Base-by-base conservation (phyloP, 2,797 vertebrate genomes). In the Galaxias olidus region DNA sequence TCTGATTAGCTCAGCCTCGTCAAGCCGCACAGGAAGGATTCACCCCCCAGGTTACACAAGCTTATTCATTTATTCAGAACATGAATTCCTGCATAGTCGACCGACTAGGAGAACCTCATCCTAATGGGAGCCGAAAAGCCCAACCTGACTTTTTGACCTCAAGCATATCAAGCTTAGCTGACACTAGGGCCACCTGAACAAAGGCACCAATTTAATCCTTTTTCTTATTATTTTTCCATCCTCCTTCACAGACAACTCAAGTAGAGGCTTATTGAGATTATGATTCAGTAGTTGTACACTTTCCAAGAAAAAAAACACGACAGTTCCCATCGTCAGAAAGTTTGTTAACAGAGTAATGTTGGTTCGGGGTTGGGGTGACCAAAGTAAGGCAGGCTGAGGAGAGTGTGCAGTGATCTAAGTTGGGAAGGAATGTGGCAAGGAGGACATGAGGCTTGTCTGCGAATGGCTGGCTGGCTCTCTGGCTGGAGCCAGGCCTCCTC, bases 341-440 rank as follows among this genome's bases (percentile, higher is more conserved):
- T 8, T 40, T 57, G 52, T 51, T 41, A 52, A 51, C 15, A 19
- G 14, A 14, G 41, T 43, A 51, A 52, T 30, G 51, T 42, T 79
- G 60, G 75, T 81, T 65, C 77, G 55, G 69, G 69, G 57, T 75
- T 64, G 63, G 73, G 45, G 65, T 69, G 73, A 72, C 61, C 68
- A 52, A 61, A 66, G 66, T 60, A 66, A 61, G 65, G 64, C 59
- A 71, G 69, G 64, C n/a, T 10, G 59, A 70, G 66, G 70, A 66
- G 75, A 68, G 73, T 59, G 69, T 65, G 75, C 61, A 47, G 77
- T 86, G 84, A 86, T 88, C 87, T 90, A 89, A 90, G 87, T 85
- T 68, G 80, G 85, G 86, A 87, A 85, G 85, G 90, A 90, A 91
- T 92, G 88, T 42, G 49, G 74, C 18, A 76, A 78, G 72, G 74